Evolutionary conservation across 2,888 invertebrate genomes (phyloP), one percentile per base, ranked within the genome.

Genomic region (Heteropelma amictum): DNA sequence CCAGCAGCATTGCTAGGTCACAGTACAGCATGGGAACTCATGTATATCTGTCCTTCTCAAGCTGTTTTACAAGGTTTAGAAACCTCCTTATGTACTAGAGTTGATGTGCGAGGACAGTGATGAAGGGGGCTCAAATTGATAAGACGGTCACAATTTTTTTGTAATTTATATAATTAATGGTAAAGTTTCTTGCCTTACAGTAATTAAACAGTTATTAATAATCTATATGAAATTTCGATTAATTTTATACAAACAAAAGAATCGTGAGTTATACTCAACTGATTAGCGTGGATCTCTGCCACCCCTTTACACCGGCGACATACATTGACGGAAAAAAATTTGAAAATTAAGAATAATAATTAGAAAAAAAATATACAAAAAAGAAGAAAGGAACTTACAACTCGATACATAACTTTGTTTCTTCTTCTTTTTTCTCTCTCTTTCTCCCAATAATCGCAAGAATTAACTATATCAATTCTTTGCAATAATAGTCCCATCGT

Each of bases 121-220:
- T 23, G 8, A 8, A 26, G 35, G 12, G 6, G 19, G 10, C 7
- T 19, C 30, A 28, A 60, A 26, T 73, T 5, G 7, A 49, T 19
- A 28, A 47, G n/a, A 35, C 61, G 14, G 61, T 49, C 61, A 23
- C 45, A 26, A 14, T 68, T 74, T 86, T 86, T 87, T 85, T 82
- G 86, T 85, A 85, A 87, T 87, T 86, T n/a, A n/a, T 85, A 86
- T 87, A 87, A 86, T 87, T 86, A 87, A 86, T 85, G 83, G 85
- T 86, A 86, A 84, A 85, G 82, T 84, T 86, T 85, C 81, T 85
- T 83, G 83, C 84, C 85, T 86, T 87, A 87, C 86, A 87, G 82
- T 86, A 86, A 85, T 87, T 83, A 81, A 87, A 87, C 87, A 87
- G 85, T 86, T 85, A 86, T 85, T 83, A 87, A 87, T 86, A 86